Evolutionary conservation across 2,888 invertebrate genomes (phyloP).

Genomic region (Panorpa germanica): DNA sequence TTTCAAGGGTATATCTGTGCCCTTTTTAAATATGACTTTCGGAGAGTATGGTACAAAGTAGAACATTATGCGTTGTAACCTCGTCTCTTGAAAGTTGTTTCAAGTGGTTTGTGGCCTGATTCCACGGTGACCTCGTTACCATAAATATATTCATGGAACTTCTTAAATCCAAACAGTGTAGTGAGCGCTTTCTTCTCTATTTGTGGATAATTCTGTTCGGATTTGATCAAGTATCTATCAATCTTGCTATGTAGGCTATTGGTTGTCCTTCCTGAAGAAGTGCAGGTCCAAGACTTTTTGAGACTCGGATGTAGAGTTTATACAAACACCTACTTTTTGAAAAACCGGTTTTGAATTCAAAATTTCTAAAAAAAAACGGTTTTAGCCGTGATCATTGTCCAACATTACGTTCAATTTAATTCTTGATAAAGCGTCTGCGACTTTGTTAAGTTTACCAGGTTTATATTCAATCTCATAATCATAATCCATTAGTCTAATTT

Average conservation of each 20-base stretch:
- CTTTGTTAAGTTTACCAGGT: no score
- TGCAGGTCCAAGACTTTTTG: slow-evolving; percentile 19
- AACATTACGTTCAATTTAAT: no score
- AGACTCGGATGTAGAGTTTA: no score
- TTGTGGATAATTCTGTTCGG: slow-evolving; percentile 16
- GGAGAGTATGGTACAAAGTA: no score
- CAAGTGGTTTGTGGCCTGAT: slow-evolving; percentile 17
- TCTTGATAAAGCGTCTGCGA: no score
- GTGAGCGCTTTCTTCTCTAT: slow-evolving; percentile 19
- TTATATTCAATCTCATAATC: no score
- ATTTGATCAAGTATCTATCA: slow-evolving; percentile 15
- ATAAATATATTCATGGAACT: slow-evolving; percentile 18
- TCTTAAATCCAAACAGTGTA: slow-evolving; percentile 16
- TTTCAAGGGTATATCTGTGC: slow-evolving; percentile 14
- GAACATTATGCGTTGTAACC: no score
- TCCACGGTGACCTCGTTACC: slow-evolving; percentile 15
- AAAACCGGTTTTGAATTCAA: no score
- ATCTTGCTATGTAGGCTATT: slow-evolving; percentile 18
- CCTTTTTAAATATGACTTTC: slow-evolving; percentile 14
- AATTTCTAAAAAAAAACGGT: no score
- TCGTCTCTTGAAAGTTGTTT: slow-evolving; percentile 16
- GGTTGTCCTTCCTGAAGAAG: slow-evolving; percentile 18
- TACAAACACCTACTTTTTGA: no score
- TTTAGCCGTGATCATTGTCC: no score
- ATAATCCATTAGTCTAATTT: no score